These are phyloP conservation scores for Corythucha ciliata DNA, from an alignment of 2,888 invertebrate species.

Conservation along the genomic window DNA sequence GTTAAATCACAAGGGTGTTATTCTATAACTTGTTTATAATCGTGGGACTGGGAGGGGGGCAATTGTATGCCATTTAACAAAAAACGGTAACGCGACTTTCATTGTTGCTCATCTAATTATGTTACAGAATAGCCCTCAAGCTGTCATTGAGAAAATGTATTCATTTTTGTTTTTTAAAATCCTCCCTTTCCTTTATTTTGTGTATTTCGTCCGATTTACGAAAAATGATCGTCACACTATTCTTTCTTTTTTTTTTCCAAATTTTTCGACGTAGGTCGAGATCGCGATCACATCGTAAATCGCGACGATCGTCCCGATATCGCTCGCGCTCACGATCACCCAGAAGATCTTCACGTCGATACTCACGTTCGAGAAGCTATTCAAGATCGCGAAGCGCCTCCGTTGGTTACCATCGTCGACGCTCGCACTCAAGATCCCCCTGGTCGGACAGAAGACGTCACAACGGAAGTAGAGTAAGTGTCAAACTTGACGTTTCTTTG, in stretches of 20 bases:
- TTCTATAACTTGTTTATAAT: no score
- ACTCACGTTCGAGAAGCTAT: slow-evolving; percentile 24
- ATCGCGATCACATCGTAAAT: slow-evolving; percentile 29
- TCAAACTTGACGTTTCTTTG: neutral
- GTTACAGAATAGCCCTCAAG: no score
- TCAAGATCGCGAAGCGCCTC: slow-evolving; percentile 30
- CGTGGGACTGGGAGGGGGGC: no score
- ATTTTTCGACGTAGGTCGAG: slow-evolving; percentile 28
- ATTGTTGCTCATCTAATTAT: no score
- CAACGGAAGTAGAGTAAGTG: slow-evolving; percentile 59
- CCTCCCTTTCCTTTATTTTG: neutral
- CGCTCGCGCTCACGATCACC: slow-evolving; percentile 31
- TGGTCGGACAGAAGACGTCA: slow-evolving; percentile 73
- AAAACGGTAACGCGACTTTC: no score
- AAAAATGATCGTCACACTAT: neutral
- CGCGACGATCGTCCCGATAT: slow-evolving; percentile 28
- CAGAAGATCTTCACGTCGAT: slow-evolving; percentile 22
- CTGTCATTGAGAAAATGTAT: neutral
- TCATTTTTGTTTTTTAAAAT: neutral
- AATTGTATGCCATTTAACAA: no score
- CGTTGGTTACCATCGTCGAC: slow-evolving; percentile 41
- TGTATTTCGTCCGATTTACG: neutral
- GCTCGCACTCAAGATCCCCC: slow-evolving; percentile 60
- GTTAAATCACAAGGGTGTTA: no score
- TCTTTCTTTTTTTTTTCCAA: slow-evolving; percentile 1